Conservation (phyloP, 2,888 invertebrate species). For the Aproaerema taeniolella region DNA sequence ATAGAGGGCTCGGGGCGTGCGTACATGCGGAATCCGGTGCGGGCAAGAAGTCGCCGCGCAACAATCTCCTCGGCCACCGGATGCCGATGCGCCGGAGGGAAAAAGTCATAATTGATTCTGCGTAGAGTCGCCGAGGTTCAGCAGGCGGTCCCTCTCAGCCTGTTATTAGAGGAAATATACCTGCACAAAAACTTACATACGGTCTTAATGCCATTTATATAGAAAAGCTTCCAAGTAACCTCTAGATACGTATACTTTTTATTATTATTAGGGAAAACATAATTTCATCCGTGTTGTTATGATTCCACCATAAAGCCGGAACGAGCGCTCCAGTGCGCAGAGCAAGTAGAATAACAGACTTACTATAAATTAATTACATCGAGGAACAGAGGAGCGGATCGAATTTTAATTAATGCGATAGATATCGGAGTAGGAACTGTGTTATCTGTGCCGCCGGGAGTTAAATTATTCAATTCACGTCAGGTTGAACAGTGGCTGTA, state of each 20-base stretch:
- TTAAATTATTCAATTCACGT: conserved; percentile 56
- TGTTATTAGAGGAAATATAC: conserved; percentile 35
- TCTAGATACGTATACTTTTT: not conserved
- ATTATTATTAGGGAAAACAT: too few relatives aligned
- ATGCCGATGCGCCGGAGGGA: conserved; percentile 43
- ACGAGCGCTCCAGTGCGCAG: too few relatives aligned
- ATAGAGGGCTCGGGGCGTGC: conserved; percentile 14
- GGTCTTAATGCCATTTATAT: not conserved
- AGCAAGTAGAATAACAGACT: conserved; percentile 13
- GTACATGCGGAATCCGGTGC: conserved; percentile 23
- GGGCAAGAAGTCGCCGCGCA: conserved; percentile 26
- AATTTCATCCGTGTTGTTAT: too few relatives aligned
- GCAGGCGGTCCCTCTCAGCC: conserved; percentile 18
- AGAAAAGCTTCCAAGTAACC: not conserved
- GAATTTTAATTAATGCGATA: conserved; percentile 53
- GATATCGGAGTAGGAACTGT: conserved; percentile 42
- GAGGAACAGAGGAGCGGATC: conserved; percentile 36
- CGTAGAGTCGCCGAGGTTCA: conserved; percentile 31
- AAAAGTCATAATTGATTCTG: conserved; percentile 59
- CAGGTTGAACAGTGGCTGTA: conserved; percentile 30
- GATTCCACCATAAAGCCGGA: too few relatives aligned
- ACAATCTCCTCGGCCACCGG: conserved; percentile 30
- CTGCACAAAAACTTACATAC: conserved; percentile 2
- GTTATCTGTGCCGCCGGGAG: conserved; percentile 31
- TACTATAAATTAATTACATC: conserved; percentile 26